These are phyloP conservation scores for Paradoxurus hermaphroditus DNA, from an alignment of 2,113 vertebrate genomes.

Conservation along the genomic window DNA sequence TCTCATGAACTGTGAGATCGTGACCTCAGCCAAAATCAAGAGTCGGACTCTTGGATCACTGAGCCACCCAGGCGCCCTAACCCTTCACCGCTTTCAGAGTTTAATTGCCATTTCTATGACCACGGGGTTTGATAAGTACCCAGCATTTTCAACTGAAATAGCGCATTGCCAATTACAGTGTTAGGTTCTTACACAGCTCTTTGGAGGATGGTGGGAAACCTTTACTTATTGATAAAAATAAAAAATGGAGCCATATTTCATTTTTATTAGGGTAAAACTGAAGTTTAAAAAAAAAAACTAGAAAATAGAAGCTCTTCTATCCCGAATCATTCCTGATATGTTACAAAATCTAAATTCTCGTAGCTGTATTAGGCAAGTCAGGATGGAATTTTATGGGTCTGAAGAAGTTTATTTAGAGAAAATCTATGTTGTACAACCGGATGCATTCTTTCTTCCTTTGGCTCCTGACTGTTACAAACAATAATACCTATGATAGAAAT, in stretches of 20 bases:
- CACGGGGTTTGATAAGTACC: not conserved
- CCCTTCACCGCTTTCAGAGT: not conserved
- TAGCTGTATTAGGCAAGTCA: not conserved
- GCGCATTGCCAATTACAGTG: no score
- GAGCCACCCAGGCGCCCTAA: no score
- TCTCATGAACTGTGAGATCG: no score
- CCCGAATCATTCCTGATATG: not conserved
- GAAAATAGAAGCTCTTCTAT: not conserved
- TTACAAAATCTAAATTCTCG: not conserved
- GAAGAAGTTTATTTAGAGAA: not conserved
- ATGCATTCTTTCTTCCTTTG: not conserved
- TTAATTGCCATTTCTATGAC: not conserved
- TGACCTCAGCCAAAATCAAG: no score
- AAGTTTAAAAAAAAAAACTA: not conserved
- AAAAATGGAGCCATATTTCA: not conserved
- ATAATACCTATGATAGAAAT: not conserved
- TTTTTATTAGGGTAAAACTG: not conserved
- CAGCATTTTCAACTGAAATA: not conserved
- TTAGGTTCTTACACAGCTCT: not conserved
- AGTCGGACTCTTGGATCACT: no score
- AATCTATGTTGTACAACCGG: not conserved
- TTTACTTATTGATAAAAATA: not conserved
- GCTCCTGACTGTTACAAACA: not conserved
- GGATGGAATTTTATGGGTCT: not conserved
- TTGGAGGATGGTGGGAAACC: not conserved